Evolutionary conservation across 2,113 vertebrate genomes (phyloP), one percentile per base, ranked within the genome.

Genomic region (Prietella phreatophila): DNA sequence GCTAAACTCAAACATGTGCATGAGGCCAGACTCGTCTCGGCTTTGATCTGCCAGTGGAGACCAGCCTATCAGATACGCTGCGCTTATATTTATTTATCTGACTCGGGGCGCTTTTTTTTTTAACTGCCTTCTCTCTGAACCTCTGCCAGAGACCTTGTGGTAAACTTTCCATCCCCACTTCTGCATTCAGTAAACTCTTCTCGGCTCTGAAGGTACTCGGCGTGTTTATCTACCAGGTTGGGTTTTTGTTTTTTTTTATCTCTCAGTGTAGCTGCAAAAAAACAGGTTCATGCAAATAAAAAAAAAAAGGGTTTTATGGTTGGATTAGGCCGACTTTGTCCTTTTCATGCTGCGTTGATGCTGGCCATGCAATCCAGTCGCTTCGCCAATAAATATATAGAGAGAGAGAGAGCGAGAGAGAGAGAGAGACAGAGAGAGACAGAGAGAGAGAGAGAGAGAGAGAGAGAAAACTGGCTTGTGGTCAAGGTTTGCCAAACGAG

Each of bases 81-180:
- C 36, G 25, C 63, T 85, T 53, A 58, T 87, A 90, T 92, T 91
- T 91, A 89, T 88, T 89, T 89, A 89, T 88, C 69, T 81, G 84
- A 86, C 89, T 86, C 76, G 22, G 20, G 82, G 75, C 25, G 82
- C 87, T 71, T 39, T 39, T 42, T 42, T 42, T 42, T 42, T 42
- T 36, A 36, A 90, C 82, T 27, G 87, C 71, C 42, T 84, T 88
- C 42, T 60, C 87, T 91, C 83, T 89, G 86, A 91, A 87, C 86
- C 56, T 47, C 63, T 86, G 88, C 85, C 90, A 91, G 78, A 84
- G 67, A 87, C 86, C 87, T 87, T 75, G 82, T 63, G 87, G 67
- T 90, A 89, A 91, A 75, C 85, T 82, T 61, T 84, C 87, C 87
- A 85, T 87, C 89, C 85, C 82, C 87, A 60, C 73, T 85, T 81